phyloP scores from a whole-genome alignment of 2,113 vertebrate genomes.

The Gallinago media region DNA sequence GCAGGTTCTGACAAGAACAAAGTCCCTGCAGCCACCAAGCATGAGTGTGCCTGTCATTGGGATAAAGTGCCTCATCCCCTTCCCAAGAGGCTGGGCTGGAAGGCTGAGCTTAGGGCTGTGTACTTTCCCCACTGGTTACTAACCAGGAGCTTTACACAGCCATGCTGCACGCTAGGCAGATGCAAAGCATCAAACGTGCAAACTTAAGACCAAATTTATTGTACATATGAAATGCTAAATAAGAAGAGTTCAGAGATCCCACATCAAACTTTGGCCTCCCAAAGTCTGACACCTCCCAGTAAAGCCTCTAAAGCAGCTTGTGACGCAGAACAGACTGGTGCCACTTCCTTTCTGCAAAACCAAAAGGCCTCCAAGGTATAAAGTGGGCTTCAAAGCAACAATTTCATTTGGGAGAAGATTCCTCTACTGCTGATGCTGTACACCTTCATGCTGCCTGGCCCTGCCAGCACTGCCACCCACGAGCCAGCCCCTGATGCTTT shows the following conservation, averaged over 20 bases:
- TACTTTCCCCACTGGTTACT: neutral
- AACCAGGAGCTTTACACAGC: neutral
- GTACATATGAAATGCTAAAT: neutral
- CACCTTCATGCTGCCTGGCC: neutral
- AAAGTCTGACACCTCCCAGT: neutral
- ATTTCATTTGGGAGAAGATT: neutral
- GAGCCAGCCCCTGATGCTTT: neutral
- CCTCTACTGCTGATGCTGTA: neutral
- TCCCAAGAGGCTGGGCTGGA: neutral
- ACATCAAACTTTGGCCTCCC: neutral
- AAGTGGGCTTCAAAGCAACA: neutral
- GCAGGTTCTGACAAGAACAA: neutral
- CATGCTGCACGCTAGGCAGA: neutral
- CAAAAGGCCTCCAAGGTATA: neutral
- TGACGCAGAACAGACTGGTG: neutral
- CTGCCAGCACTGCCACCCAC: neutral
- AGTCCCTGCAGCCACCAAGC: neutral
- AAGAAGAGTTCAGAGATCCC: neutral
- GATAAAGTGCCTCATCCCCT: neutral
- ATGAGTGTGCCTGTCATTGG: rapidly evolving
- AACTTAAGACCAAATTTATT: neutral
- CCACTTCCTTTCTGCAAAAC: neutral
- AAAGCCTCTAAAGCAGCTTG: neutral
- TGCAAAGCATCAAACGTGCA: neutral
- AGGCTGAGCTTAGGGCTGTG: neutral